Conservation (phyloP, 2,113 vertebrate genomes). For the Syrrhaptes paradoxus region DNA sequence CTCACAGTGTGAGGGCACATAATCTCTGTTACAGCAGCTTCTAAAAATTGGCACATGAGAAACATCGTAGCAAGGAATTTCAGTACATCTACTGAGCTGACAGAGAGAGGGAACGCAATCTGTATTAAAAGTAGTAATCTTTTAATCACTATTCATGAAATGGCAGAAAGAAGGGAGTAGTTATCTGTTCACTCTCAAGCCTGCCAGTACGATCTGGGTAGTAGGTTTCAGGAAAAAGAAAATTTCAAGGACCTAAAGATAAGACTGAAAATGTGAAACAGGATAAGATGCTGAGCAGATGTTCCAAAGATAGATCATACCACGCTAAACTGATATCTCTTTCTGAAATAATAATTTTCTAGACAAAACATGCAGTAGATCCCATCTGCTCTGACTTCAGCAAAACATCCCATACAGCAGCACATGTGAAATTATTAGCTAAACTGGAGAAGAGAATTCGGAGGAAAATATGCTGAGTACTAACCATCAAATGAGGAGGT, state of each 20-base stretch:
- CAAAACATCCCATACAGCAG: not conserved
- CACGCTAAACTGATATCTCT: not conserved
- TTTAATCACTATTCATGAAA: not conserved
- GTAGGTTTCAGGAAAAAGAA: not conserved
- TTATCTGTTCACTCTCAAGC: not conserved
- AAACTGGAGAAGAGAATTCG: not conserved
- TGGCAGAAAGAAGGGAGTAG: not conserved
- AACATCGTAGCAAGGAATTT: not conserved
- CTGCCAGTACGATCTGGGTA: not conserved
- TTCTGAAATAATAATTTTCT: not conserved
- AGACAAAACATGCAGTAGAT: not conserved
- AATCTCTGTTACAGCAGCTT: not conserved
- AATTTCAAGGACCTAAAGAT: not conserved
- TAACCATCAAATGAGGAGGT: not conserved
- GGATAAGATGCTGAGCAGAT: not conserved
- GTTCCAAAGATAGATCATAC: not conserved
- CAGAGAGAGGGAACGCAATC: not conserved
- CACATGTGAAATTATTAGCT: not conserved
- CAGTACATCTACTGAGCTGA: not conserved
- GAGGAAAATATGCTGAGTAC: not conserved
- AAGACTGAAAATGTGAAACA: not conserved
- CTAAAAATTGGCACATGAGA: not conserved
- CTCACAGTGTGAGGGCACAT: not conserved
- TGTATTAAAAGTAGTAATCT: not conserved
- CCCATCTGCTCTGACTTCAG: not conserved